These are phyloP conservation scores for Xenopus petersii DNA, from an alignment of 2,797 vertebrate species.

Conservation along the genomic window DNA sequence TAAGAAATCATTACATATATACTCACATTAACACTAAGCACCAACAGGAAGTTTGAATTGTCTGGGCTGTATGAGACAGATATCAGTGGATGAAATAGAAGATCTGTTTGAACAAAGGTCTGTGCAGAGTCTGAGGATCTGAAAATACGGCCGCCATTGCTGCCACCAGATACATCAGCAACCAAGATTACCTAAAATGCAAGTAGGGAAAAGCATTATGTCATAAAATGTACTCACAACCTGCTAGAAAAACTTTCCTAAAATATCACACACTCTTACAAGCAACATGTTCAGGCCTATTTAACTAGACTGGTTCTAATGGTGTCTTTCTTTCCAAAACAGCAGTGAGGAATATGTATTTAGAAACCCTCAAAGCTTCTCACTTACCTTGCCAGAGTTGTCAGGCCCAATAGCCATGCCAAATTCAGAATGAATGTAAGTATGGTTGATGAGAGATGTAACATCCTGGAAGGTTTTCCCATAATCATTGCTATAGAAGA, in stretches of 20 bases:
- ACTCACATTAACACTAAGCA: slow-evolving; percentile 77
- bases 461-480: slow-evolving; percentile 88
- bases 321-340: no score
- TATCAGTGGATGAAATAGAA: slow-evolving; percentile 79
- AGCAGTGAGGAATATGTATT: no score
- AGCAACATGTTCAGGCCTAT: no score
- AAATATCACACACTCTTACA: no score
- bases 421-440: slow-evolving; percentile 87
- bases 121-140: slow-evolving; percentile 81
- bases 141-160: slow-evolving; percentile 75
- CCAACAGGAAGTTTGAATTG: slow-evolving; percentile 69
- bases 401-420: slow-evolving; percentile 88
- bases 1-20: neutral
- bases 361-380: no score
- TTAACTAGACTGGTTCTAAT: no score
- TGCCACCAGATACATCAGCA: slow-evolving; percentile 77
- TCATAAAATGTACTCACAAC: neutral
- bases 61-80: slow-evolving; percentile 82
- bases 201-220: neutral
- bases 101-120: slow-evolving; percentile 72
- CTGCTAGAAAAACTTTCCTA: no score
- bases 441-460: slow-evolving; percentile 85
- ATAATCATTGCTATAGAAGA: slow-evolving; percentile 79
- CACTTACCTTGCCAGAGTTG: slow-evolving; percentile 84
- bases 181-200: slow-evolving; percentile 83